phyloP scores from a whole-genome alignment of 2,888 invertebrate genomes.

The Osmoderma eremita region DNA sequence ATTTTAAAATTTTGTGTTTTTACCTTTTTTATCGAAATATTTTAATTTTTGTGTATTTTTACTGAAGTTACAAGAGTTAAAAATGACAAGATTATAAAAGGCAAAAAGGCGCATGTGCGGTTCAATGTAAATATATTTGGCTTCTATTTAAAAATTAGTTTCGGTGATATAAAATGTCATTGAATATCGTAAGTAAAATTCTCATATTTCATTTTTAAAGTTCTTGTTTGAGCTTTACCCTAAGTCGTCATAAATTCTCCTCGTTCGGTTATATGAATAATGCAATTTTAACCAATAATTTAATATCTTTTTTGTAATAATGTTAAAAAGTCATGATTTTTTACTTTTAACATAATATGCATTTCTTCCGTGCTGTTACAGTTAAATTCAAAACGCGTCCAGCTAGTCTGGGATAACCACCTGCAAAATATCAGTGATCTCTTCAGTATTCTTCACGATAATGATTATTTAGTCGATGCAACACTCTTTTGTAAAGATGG shows the following conservation, averaged over 20 bases:
- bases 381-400: constrained; percentile 75
- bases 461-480: constrained; percentile 76
- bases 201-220: not conserved
- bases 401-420: constrained; percentile 79
- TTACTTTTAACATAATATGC: too few relatives aligned
- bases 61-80: not conserved
- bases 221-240: too few relatives aligned
- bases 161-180: constrained; percentile 24
- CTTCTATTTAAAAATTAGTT: constrained; percentile 32
- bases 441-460: constrained; percentile 75
- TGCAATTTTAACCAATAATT: too few relatives aligned
- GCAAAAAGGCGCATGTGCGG: constrained; percentile 11
- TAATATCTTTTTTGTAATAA: too few relatives aligned
- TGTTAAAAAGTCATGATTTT: too few relatives aligned
- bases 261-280: too few relatives aligned
- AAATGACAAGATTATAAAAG: too few relatives aligned
- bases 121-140: constrained; percentile 17
- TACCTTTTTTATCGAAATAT: not conserved
- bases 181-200: constrained; percentile 25
- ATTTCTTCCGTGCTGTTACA: too few relatives aligned
- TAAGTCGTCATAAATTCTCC: not conserved
- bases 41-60: constrained; percentile 5
- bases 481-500: constrained; percentile 79
- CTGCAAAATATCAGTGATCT: constrained; percentile 76
- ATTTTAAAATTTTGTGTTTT: not conserved